phyloP scores from a whole-genome alignment of 1,140 invertebrate genomes.

The Ruditapes philippinarum region DNA sequence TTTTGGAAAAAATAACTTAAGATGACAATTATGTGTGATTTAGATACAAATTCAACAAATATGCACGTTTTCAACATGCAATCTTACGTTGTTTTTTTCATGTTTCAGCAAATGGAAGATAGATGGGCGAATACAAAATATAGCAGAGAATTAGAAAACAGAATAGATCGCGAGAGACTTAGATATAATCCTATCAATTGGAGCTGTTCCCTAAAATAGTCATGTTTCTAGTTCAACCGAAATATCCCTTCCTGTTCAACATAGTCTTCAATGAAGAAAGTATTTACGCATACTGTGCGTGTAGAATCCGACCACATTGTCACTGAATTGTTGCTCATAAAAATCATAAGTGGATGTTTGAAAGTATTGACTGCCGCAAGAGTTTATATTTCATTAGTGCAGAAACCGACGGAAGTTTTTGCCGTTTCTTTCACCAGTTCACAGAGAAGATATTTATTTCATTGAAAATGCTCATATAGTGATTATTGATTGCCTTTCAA shows the following conservation, averaged over 20 bases:
- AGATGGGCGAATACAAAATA: constrained; percentile 72
- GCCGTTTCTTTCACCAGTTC: too few species aligned
- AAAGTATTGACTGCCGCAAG: background rate
- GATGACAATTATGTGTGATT: too few species aligned
- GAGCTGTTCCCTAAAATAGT: constrained; percentile 83
- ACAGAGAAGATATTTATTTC: too few species aligned
- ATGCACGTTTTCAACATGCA: too few species aligned
- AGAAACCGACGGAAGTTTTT: too few species aligned
- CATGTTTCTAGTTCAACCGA: background rate
- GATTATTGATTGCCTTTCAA: too few species aligned
- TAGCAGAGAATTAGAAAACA: constrained; percentile 72
- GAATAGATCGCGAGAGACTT: constrained; percentile 80
- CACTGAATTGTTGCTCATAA: background rate
- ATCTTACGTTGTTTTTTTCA: constrained; percentile 41
- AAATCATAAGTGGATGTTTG: background rate
- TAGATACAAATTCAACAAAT: too few species aligned
- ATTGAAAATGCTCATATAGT: too few species aligned
- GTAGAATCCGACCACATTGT: background rate
- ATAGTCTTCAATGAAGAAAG: background rate
- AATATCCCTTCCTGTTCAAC: background rate
- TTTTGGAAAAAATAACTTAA: too few species aligned
- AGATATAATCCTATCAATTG: constrained; percentile 85
- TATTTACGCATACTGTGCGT: background rate
- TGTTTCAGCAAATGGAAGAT: constrained; percentile 83
- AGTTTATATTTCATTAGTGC: background rate